Base-by-base conservation (phyloP, 2,113 vertebrate genomes). In the Pluvianellus socialis region DNA sequence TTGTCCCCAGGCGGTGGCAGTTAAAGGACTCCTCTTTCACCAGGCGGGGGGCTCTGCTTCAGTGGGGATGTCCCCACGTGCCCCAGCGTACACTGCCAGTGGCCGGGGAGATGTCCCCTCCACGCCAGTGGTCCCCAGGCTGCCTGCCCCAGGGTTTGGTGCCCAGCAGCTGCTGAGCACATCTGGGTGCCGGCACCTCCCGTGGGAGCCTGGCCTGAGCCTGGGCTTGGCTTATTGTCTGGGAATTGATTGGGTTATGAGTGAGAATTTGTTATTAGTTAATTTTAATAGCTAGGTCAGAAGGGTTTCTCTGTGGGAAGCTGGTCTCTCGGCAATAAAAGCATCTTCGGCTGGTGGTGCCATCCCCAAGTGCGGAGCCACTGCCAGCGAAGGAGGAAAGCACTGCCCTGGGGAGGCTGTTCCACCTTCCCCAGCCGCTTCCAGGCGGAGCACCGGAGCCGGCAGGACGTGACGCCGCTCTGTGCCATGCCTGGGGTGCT, bases 341-440 rank as follows among this genome's bases (percentile, higher is more conserved):
- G 58, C 61, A 27, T 17, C 66, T 67, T 44, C 1, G 5, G 44
- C 63, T 81, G 70, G 16, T 21, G 71, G 38, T 42, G 45, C 50
- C 6, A 3, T 5, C 76, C 56, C 58, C 10, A 32, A 24, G 8
- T 19, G 61, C 79, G 30, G 63, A n/a, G 47, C 28, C 14, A 40
- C 9, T 19, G 47, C 24, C 15, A 12, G 59, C 19, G 4, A 18
- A 66, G n/a, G n/a, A 53, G 90, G 2, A 40, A 80, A 53, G 28
- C 1, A 1, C 44, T 59, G 50, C 23, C 1, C 1, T 4, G 30
- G 44, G 58, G 62, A 16, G 24, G n/a, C 45, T 44, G 52, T n/a
- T 21, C 52, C 1, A 0, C 0, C 7, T 11, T 74, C 32, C 59
- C 21, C 1, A 1, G 40, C 18, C 45, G 19, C 32, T 42, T 15